Percentiles rank a stretch among this genome's conserved stretches.
phyloP scores from a whole-genome alignment of 2,113 vertebrate genomes.

The Pterophyllum scalare region DNA sequence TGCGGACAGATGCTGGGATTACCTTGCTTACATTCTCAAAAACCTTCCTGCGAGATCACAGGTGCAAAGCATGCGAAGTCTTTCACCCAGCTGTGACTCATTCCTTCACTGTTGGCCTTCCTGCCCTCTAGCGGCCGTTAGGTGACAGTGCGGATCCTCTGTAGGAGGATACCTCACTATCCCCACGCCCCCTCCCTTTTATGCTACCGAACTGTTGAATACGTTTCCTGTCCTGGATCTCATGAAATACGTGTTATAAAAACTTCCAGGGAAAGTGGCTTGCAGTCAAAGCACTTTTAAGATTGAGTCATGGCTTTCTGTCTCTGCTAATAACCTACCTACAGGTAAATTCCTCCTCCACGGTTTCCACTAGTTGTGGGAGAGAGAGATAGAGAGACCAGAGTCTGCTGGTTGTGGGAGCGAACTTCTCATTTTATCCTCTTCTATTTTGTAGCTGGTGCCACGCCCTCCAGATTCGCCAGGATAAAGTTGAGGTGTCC shows the following conservation, averaged over 20 bases:
- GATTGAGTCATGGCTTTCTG: background rate
- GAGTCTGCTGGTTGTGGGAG: background rate
- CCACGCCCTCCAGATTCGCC: slow-evolving; percentile 40
- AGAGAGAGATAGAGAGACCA: background rate
- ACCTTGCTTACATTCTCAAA: background rate
- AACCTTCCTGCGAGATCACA: background rate
- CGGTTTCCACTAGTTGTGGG: background rate
- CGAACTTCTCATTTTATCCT: slow-evolving; percentile 42
- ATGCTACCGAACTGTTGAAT: background rate
- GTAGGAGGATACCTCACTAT: background rate
- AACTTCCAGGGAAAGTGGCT: background rate
- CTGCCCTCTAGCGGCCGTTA: slow-evolving; percentile 22
- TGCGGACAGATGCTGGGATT: background rate
- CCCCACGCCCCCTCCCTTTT: background rate
- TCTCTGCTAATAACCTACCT: background rate
- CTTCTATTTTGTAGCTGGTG: slow-evolving; percentile 34
- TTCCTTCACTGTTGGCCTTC: background rate
- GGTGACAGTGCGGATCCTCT: background rate
- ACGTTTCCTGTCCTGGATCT: background rate
- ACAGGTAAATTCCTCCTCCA: background rate
- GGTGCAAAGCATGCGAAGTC: background rate
- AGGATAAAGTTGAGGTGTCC: slow-evolving; percentile 37
- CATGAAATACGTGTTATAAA: background rate
- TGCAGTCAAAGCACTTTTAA: background rate
- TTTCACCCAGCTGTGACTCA: background rate